Evolutionary conservation across 2,113 vertebrate species (phyloP), one percentile per base, ranked within the genome.

Genomic region (Seriola rivoliana): DNA sequence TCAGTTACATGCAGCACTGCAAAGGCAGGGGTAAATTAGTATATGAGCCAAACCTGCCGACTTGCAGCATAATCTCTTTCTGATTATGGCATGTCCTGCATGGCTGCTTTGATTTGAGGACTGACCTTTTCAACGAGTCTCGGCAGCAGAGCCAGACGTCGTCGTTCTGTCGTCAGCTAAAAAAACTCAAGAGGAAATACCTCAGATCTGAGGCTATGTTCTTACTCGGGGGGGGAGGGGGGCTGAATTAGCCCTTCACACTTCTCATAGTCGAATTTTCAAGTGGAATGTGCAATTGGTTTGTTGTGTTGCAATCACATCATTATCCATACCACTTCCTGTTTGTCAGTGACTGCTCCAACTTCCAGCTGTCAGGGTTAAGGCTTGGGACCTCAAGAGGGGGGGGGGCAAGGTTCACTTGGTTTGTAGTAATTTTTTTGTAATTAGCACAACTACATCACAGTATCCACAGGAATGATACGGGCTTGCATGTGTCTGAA

Each of bases 81-180:
- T 58, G 40, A 60, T 52, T 42, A 5, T 11, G n/a, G 14, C 25
- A 13, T 8, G 46, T 32, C 25, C 34, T 54, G 60, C 25, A 36
- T 34, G 65, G 48, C 40, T 52, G 66, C 66, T 25, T 60, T 81
- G 74, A 81, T 67, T 46, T 46, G 44, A 70, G 32, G 32, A 13
- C 14, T 70, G 83, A 77, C 71, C 77, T 83, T 84, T 81, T 44
- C 10, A 5, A 17, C 44, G 67, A 32, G 48, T 71, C 70, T 80
- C 40, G 48, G 12, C 36, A 46, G 36, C 55, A 44, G 38, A 32
- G 32, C 50, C 54, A 29, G 40, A 55, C 34, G 13, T 8, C 21
- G 8, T 1, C 10, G n/a, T 54, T 63, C 34, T 55, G 12, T 11
- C 34, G n/a, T 66, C 54, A 42, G 63, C 42, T 38, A 62, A 21